Evolutionary conservation across 2,888 invertebrate species (phyloP), one percentile per base, ranked within the genome.

Genomic region (Mimas tiliae): DNA sequence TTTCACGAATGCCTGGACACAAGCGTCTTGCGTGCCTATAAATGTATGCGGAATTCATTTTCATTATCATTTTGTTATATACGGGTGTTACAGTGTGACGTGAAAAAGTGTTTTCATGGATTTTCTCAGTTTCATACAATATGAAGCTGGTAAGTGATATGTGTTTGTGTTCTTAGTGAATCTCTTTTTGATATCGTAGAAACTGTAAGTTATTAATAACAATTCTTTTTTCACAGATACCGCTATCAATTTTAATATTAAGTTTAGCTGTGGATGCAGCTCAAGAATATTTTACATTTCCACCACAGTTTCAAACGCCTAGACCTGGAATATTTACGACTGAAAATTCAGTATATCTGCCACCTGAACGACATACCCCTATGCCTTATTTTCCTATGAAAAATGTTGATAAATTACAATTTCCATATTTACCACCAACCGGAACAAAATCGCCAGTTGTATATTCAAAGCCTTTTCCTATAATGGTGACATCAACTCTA

Each of bases 41-140:
- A 93, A 93, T 93, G 83, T 90, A 93, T 90, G 89, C 90, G 92
- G 92, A 90, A 93, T 93, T 93, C 91, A 89, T 84, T 93, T 93
- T 93, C 93, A 93, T 91, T 93, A 90, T 85, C 87, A 93, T 91
- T 93, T 76, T 82, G 83, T 87, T 88, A 89, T 89, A 85, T 80
- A 85, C 81, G 81, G 81, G 85, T 88, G 88, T 71, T 78, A 81
- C 78, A 84, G 85, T 84, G 91, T 91, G 88, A 90, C 91, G 92
- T 89, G 82, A 79, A 69, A 81, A 74, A 78, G 77, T 78, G 75
- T 78, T 76, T 79, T 72, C 75, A 75, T 42, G 58, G 74, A 81
- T 78, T 74, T 72, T 74, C 62, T 82, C 82, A 86, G 88, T 87
- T 91, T 90, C 86, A 84, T 76, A 71, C 80, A 87, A 82, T 81